Conservation (phyloP, 1,140 invertebrate genomes). For the Drosophila ogumai region DNA sequence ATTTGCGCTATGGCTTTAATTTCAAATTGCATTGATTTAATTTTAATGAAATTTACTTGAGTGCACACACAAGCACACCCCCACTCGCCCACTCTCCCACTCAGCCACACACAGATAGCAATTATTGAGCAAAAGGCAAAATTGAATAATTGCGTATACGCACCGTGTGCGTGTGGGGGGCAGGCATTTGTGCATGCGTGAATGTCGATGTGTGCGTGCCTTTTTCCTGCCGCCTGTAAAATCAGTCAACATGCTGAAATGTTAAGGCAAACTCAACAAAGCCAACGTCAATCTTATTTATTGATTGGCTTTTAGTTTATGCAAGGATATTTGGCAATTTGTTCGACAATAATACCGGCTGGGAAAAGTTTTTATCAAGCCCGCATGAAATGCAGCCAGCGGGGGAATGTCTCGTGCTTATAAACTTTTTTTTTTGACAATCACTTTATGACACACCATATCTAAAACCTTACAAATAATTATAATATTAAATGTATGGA, state of each 20-base stretch:
- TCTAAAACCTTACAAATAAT: neutral
- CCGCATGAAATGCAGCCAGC: neutral
- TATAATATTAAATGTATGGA: too few species aligned
- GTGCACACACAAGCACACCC: constrained; percentile 24
- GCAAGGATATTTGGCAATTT: constrained; percentile 25
- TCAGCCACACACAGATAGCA: constrained; percentile 29
- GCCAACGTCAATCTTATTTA: constrained; percentile 45
- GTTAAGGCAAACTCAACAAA: constrained; percentile 31
- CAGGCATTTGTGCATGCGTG: constrained; percentile 10
- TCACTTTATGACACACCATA: too few species aligned
- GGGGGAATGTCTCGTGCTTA: neutral
- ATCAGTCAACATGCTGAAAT: constrained; percentile 6
- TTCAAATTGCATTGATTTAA: constrained; percentile 78
- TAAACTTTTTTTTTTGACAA: neutral
- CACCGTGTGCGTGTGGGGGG: constrained; percentile 24
- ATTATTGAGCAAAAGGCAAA: constrained; percentile 65
- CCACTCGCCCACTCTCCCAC: neutral
- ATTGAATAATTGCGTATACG: constrained; percentile 69
- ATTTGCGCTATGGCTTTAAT: constrained; percentile 76
- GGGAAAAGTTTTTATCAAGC: neutral
- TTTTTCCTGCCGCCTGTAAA: constrained; percentile 27
- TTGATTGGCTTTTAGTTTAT: constrained; percentile 35
- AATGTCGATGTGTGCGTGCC: neutral
- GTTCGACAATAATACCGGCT: neutral
- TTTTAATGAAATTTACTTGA: constrained; percentile 80